These are phyloP conservation scores for Sitobion miscanthi DNA, from an alignment of 1,140 invertebrate species.

Conservation along the genomic window DNA sequence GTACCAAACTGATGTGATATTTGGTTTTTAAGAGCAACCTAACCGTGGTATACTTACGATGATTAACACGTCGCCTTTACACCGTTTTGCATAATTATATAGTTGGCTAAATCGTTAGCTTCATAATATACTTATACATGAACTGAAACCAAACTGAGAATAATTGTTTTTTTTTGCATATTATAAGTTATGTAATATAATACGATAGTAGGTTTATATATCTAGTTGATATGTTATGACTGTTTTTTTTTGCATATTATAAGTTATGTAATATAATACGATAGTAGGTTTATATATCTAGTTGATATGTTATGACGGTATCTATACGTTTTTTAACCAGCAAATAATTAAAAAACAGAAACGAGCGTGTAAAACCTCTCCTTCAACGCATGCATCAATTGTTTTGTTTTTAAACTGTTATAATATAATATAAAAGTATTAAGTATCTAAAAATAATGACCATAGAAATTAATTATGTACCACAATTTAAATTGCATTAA, in stretches of 20 bases:
- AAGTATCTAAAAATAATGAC: background rate
- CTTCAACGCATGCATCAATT: background rate
- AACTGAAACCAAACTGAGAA: too few relatives aligned
- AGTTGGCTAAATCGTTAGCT: too few relatives aligned
- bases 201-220: background rate
- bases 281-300: too few relatives aligned
- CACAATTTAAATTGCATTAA: background rate
- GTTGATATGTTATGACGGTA: background rate
- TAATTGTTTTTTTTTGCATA: too few relatives aligned
- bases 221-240: too few relatives aligned
- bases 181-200: too few relatives aligned
- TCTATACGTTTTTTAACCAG: background rate
- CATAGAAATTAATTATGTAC: background rate
- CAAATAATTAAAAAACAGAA: slow-evolving; percentile 1
- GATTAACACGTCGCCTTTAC: too few relatives aligned
- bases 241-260: too few relatives aligned
- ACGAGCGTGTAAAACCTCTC: background rate
- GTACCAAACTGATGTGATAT: background rate
- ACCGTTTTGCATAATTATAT: too few relatives aligned
- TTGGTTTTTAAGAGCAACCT: background rate
- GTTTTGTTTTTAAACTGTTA: background rate
- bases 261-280: too few relatives aligned
- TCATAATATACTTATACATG: too few relatives aligned
- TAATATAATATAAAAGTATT: background rate
- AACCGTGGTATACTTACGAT: too few relatives aligned